Evolutionary conservation across 92 coral and sea anemone species (phyloP).

Genomic region (Montipora capitata): DNA sequence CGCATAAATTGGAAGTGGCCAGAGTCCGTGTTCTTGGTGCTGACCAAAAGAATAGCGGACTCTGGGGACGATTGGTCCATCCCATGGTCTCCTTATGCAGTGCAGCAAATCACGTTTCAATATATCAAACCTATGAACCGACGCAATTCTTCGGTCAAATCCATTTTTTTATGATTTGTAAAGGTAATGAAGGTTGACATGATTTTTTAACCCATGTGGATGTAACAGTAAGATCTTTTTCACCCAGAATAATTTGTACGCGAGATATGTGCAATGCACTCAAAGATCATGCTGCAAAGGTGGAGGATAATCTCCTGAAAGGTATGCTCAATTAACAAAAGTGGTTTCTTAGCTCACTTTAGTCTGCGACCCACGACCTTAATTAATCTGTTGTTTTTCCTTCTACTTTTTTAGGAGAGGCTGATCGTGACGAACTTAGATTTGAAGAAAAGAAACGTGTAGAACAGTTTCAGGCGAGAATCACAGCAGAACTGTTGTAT

Average conservation of each 20-base stretch:
- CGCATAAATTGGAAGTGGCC: no score
- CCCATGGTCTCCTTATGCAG: no score
- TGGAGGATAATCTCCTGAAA: conserved; percentile 83
- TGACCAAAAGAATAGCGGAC: no score
- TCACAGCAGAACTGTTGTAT: no score
- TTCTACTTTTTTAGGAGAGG: conserved; percentile 76
- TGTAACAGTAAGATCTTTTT: neutral
- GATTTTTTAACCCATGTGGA: neutral
- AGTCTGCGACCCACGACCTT: neutral
- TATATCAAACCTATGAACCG: no score
- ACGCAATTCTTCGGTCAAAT: no score
- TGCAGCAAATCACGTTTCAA: no score
- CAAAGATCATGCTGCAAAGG: conserved; percentile 91
- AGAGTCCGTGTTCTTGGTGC: no score
- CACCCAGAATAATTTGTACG: conserved; percentile 80
- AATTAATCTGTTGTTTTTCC: neutral
- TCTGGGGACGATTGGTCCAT: no score
- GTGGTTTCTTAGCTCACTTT: neutral
- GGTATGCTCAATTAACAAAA: conserved; percentile 52
- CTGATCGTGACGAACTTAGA: conserved; percentile 93
- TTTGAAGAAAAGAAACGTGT: conserved; percentile 88
- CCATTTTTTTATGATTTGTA: no score
- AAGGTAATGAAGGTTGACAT: neutral
- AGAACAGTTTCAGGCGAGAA: conserved; percentile 90
- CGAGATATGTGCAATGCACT: conserved; percentile 93